Percentiles rank a stretch among this genome's conserved stretches.
Conservation (phyloP, 2,888 invertebrate species). For the Machimus atricapillus region DNA sequence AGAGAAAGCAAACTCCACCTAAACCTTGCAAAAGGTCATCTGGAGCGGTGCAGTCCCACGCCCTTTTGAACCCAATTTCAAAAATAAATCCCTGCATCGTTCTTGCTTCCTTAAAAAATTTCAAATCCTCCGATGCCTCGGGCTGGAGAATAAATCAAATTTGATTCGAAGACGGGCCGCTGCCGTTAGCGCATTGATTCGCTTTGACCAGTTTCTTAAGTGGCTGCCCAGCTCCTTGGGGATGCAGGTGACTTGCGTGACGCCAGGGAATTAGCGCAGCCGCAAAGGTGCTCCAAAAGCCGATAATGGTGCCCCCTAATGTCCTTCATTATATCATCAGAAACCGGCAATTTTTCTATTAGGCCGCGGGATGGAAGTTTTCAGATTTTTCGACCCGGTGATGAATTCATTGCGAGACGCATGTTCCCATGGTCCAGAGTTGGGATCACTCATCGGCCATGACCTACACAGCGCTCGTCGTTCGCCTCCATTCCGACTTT, state of each 20-base stretch:
- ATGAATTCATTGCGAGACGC: background rate
- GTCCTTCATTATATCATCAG: constrained; percentile 28
- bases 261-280: constrained; percentile 18
- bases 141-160: background rate
- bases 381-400: background rate
- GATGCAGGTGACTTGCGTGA: constrained; percentile 24
- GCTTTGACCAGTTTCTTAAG: background rate
- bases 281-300: background rate
- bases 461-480: background rate
- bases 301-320: constrained; percentile 27
- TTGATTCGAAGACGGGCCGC: background rate
- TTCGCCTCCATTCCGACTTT: background rate
- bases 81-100: background rate
- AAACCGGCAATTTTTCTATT: constrained; percentile 32
- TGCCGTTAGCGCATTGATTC: background rate
- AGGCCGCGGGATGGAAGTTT: background rate
- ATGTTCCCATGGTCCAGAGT: background rate
- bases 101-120: background rate
- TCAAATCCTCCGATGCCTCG: background rate
- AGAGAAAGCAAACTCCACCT: background rate
- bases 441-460: background rate
- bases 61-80: background rate
- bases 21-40: background rate
- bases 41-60: background rate
- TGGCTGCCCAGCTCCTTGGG: background rate